phyloP scores from a whole-genome alignment of 2,797 vertebrate genomes.

The Sarcoramphus papa region DNA sequence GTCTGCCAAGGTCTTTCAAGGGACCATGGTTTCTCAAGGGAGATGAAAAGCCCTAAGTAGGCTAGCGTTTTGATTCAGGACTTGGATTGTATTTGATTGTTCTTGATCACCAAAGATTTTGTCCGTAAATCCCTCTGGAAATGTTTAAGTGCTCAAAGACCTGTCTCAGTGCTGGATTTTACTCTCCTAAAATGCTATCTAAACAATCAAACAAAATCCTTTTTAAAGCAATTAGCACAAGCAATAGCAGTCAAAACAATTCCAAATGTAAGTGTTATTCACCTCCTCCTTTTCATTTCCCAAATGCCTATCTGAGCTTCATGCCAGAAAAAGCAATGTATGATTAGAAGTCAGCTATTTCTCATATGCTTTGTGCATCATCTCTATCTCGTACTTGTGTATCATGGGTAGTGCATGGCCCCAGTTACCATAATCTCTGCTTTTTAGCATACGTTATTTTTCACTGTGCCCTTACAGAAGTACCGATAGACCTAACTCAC shows the following conservation, averaged over 20 bases:
- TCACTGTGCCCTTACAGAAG: neutral
- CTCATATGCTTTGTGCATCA: neutral
- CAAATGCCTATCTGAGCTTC: neutral
- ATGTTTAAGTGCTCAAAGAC: neutral
- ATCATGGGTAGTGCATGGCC: neutral
- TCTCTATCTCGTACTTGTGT: neutral
- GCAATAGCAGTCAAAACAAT: neutral
- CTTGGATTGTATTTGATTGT: neutral
- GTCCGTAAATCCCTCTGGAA: neutral
- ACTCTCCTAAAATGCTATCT: neutral
- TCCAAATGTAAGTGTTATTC: neutral
- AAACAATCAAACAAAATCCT: constrained; percentile 14
- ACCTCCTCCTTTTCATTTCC: neutral
- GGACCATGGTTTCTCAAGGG: constrained; percentile 32
- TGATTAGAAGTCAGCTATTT: neutral
- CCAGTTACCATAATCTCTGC: neutral
- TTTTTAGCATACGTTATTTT: neutral
- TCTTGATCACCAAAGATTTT: constrained; percentile 20
- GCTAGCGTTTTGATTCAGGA: neutral
- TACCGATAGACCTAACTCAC: neutral
- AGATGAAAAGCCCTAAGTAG: constrained; percentile 51
- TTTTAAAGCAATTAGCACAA: constrained; percentile 11
- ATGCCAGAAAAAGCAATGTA: neutral
- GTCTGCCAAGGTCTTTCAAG: constrained; percentile 59
- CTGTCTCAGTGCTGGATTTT: neutral